These are phyloP conservation scores for Solen grandis DNA, from an alignment of 1,140 invertebrate genomes.

Conservation along the genomic window DNA sequence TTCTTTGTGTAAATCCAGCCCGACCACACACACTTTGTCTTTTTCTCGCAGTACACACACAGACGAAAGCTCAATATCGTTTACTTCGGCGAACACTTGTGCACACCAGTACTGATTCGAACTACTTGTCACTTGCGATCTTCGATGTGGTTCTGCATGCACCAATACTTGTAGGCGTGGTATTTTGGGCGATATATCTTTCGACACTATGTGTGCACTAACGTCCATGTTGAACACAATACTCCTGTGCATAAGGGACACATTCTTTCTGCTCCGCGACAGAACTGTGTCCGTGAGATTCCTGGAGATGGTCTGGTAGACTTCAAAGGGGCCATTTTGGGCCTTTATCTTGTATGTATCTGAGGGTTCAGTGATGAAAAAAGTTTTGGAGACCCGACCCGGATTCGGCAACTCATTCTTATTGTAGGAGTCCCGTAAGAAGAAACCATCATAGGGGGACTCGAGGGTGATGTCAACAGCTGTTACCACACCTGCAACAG, in stretches of 20 bases:
- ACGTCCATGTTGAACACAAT: constrained; percentile 52
- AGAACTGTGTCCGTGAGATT: constrained; percentile 14
- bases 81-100: constrained; percentile 32
- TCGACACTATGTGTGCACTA: constrained; percentile 54
- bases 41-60: constrained; percentile 48
- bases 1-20: constrained; percentile 51
- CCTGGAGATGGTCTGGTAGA: constrained; percentile 34
- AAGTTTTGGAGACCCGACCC: constrained; percentile 27
- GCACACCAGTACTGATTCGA: constrained; percentile 37
- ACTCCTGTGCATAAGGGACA: constrained; percentile 25
- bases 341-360: constrained; percentile 53
- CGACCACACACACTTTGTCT: constrained; percentile 48
- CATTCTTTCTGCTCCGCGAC: constrained; percentile 7
- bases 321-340: constrained; percentile 44
- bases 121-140: not conserved
- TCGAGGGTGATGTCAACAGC: constrained; percentile 37
- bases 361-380: constrained; percentile 49
- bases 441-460: constrained; percentile 37
- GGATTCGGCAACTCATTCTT: constrained; percentile 43
- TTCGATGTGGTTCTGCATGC: constrained; percentile 26
- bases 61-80: constrained; percentile 35
- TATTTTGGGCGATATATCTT: constrained; percentile 55
- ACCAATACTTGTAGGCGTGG: constrained; percentile 49
- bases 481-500: not conserved
- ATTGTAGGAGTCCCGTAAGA: constrained; percentile 28